Percentiles rank a stretch among this genome's conserved stretches.
Evolutionary conservation across 2,797 vertebrate genomes (phyloP).

Genomic region (Amazonetta brasiliensis): DNA sequence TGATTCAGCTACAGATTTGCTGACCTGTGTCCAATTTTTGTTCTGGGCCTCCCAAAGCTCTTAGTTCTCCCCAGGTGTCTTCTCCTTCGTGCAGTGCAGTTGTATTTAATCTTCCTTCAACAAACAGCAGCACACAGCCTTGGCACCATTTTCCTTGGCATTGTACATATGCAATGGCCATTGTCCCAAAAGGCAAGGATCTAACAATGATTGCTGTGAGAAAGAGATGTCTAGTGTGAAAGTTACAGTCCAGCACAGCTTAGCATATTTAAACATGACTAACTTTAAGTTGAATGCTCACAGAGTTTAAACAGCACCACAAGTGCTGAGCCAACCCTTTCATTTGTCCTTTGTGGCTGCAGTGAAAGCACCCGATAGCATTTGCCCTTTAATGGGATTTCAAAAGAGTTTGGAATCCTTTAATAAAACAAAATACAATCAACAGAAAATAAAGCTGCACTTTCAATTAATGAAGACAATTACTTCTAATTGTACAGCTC

Average conservation of each 20-base stretch:
- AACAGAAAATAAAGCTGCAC: slow-evolving; percentile 75
- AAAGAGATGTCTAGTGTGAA: background rate
- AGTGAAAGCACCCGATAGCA: background rate
- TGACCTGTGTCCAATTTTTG: background rate
- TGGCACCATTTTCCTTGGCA: background rate
- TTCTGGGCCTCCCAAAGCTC: background rate
- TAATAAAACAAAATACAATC: slow-evolving; percentile 51
- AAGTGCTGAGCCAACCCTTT: background rate
- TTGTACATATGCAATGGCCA: background rate
- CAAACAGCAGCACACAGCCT: background rate
- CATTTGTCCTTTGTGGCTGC: slow-evolving; percentile 9
- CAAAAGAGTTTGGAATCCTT: slow-evolving; percentile 59
- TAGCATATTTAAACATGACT: background rate
- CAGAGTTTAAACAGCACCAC: background rate
- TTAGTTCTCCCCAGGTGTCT: background rate
- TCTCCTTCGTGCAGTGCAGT: background rate
- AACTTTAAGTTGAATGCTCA: background rate
- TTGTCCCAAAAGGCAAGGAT: background rate
- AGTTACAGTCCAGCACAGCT: background rate
- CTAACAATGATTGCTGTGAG: background rate
- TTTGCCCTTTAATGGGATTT: slow-evolving; percentile 46
- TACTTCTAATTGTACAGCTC: slow-evolving; percentile 76
- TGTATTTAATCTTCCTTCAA: background rate
- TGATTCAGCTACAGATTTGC: background rate
- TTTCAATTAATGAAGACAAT: slow-evolving; percentile 82